Evolutionary conservation across 2,888 invertebrate genomes (phyloP), one percentile per base, ranked within the genome.

Genomic region (Melinaea menophilus): DNA sequence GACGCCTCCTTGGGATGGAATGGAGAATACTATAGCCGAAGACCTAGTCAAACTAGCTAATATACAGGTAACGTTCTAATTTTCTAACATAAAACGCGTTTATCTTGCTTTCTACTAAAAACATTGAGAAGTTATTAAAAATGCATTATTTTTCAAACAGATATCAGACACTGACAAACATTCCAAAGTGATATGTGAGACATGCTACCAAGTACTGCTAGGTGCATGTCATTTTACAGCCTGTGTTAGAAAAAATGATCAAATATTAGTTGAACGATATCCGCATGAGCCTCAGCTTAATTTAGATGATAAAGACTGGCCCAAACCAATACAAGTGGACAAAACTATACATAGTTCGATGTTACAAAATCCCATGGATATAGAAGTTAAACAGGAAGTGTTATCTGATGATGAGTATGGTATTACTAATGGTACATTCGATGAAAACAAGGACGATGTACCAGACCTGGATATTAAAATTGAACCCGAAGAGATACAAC

Each of bases 371-470:
- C 47, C 71, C 1, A 72, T 75, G 61, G 69, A 82, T 41, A 66
- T 85, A 2, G 85, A 86, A 58, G 79, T 90, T 1, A 90, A 90
- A 70, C 78, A 88, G 68, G 90, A 90, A 71, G 73, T 84, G 0
- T 2, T 85, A 34, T 82, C 86, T 0, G 89, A 88, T 58, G 82
- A 84, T 13, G 89, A 89, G 59, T 62, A 62, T 41, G 48, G 55
- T 5, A 12, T 34, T 33, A 9, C 13, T 3, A 64, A 58, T 54
- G 65, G 63, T 47, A 55, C 61, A 41, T 72, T 76, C 69, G 72
- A 73, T 41, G 66, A 55, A 37, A 58, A 62, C n/a, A 54, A 64
- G n/a, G 73, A 76, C 31, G 77, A 72, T 4, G 45, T 63, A 31
- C 46, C 63, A 46, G 68, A 69, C 65, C 58, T 83, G 59, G 88